phyloP scores from a whole-genome alignment of 2,797 vertebrate genomes.

The Chelmon rostratus region DNA sequence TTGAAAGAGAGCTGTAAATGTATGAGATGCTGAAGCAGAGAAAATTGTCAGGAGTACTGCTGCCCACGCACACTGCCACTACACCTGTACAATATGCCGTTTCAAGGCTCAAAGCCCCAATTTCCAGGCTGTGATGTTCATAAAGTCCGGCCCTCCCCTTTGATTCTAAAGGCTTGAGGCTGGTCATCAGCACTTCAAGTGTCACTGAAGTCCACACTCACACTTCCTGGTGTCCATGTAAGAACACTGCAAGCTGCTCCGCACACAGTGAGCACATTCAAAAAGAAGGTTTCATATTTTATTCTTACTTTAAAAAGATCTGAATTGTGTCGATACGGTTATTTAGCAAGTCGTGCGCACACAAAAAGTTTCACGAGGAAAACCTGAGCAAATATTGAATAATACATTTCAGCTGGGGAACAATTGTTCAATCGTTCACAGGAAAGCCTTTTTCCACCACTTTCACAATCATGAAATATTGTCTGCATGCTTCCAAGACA shows the following conservation, averaged over 20 bases:
- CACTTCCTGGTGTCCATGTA: conserved; percentile 4
- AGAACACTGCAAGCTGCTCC: conserved; percentile 2
- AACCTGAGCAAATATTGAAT: background rate
- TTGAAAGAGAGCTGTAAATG: conserved; percentile 45
- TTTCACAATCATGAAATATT: conserved; percentile 6
- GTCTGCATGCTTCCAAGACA: background rate
- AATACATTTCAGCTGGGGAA: background rate
- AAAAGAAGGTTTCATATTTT: too few species aligned
- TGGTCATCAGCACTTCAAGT: conserved; percentile 50
- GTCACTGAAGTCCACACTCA: conserved; percentile 13
- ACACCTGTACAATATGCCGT: conserved; percentile 23
- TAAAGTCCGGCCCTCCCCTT: conserved; percentile 22
- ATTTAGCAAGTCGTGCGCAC: background rate
- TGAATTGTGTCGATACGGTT: background rate
- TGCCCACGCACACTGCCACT: background rate
- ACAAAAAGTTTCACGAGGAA: background rate
- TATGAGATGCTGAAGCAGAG: conserved; percentile 14
- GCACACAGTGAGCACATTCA: background rate
- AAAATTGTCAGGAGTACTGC: conserved; percentile 13
- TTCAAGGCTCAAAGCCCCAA: conserved; percentile 45
- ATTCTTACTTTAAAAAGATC: too few species aligned
- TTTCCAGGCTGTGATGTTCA: conserved; percentile 61
- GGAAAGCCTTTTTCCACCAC: background rate
- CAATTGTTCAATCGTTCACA: background rate
- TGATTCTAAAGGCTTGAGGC: conserved; percentile 53